Base-by-base conservation (phyloP, 1,140 invertebrate species). In the Drosophila kikkawai region DNA sequence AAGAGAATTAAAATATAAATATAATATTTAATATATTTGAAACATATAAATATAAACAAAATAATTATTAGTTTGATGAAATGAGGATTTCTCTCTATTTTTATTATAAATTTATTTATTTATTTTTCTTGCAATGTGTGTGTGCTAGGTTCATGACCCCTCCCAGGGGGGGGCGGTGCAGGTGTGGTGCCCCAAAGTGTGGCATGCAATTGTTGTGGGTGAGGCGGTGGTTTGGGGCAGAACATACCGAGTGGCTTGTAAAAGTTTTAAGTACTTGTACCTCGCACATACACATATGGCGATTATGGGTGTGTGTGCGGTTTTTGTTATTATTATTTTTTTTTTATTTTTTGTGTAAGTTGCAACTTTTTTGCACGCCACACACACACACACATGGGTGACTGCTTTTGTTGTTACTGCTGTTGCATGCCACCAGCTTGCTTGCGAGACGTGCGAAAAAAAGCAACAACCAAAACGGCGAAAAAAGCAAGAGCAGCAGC, bases 341-440 rank as follows among this genome's bases (percentile, higher is more conserved):
- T 48, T 9, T 36, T 39, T 22, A 22, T 39, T 55, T 55, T 56
- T 56, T 56, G 53, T 56, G 75, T 56, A 82, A 85, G 75, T 87
- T 88, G 83, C 82, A 86, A 88, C 84, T 88, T 87, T 83, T 87
- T 80, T 83, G 83, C 84, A 87, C 84, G 83, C 83, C 84, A 86
- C 55, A 55, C 47, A 55, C 17, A 53, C 36, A 42, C 55, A 63
- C 58, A 44, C 17, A 29, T 26, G 63, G 50, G 58, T 81, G 60
- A 66, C 36, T 55, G 68, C 29, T 67, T 55, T 34, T 71, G 37
- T 39, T 67, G 44, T 15, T 59, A 60, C 17, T 71, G 66, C 36
- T 64, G 74, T 83, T 83, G 82, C 82, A 86, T 86, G 82, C 53
- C 53, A 56, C 53, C 36, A 56, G 53, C 8, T 26, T 56, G 53